Evolutionary conservation across 1,140 invertebrate genomes (phyloP), one percentile per base, ranked within the genome.

Genomic region (Zaprionus gabonicus): DNA sequence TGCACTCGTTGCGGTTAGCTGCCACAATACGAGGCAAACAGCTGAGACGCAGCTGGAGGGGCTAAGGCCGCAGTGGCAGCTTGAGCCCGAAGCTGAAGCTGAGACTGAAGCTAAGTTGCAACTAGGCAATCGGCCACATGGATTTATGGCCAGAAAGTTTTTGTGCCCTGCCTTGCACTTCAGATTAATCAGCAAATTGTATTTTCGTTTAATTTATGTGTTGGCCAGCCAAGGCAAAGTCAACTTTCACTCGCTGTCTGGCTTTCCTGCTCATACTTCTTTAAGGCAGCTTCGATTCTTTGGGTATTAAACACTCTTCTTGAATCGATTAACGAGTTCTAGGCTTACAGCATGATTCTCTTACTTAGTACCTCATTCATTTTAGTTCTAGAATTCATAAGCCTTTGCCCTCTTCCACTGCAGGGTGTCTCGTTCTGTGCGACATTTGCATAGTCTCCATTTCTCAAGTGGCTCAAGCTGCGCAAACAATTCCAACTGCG

Each of bases 131-230:
- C 74, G 56, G 51, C 51, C 28, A 58, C 64, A 73, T 71, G 85
- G 79, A 88, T 88, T 88, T 88, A 88, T 81, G 85, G 56, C 53
- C 49, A 72, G 20, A 90, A 88, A 88, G 58, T 88, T 88, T 88
- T 88, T 78, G 73, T 70, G 69, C 82, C 72, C 41, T 46, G n/a
- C n/a, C 41, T 71, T 82, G 76, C 86, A 71, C 87, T 87, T 87
- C 77, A 85, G 86, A 91, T 91, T 86, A 91, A 91, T 91, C 87
- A 87, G 82, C 86, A 91, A 91, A 91, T 91, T 91, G 80, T 91
- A 83, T 86, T 86, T 83, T 73, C 64, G 68, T 57, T 81, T 91
- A 87, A 91, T 91, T 91, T 91, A 91, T 91, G 77, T 76, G 49
- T 9, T 41, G 55, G 72, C 63, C 62, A 82, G 53, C 67, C 64